A percentile compares a stretch with the other conserved stretches of the same genome.
phyloP scores from a whole-genome alignment of 2,113 vertebrate species.

The Psilopogon haemacephalus region DNA sequence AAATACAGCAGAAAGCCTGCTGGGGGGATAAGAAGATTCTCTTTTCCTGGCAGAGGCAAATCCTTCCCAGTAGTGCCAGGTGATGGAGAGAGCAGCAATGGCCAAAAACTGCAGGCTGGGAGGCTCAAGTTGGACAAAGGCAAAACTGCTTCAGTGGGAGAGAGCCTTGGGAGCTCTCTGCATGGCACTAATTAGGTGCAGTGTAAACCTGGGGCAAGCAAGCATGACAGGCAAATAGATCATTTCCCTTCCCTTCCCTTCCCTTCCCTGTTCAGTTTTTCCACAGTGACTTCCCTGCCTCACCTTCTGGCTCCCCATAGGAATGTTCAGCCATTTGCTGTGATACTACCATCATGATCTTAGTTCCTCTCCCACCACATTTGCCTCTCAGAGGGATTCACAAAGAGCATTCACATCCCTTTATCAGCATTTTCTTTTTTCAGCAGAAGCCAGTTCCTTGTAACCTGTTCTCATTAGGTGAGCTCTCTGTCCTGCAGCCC shows the following conservation, averaged over 20 bases:
- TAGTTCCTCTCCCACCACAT: background rate
- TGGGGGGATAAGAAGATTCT: background rate
- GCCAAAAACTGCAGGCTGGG: background rate
- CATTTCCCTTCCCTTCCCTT: background rate
- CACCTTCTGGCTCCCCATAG: background rate
- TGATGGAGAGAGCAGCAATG: background rate
- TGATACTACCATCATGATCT: background rate
- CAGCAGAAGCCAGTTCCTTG: background rate
- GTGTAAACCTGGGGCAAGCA: background rate
- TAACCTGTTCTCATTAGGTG: background rate
- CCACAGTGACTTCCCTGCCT: background rate
- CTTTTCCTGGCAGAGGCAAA: background rate
- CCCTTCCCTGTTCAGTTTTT: background rate
- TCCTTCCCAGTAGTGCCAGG: background rate
- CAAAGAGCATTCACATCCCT: background rate
- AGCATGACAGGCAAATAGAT: background rate
- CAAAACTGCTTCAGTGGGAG: background rate
- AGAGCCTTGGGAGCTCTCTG: background rate
- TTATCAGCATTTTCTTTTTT: background rate
- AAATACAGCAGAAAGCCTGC: background rate
- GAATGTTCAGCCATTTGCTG: background rate
- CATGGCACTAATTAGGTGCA: rapidly evolving
- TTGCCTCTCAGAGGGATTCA: background rate
- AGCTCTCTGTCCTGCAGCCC: background rate
- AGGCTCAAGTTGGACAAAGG: background rate